These are phyloP conservation scores for Anthonomus grandis DNA, from an alignment of 1,140 invertebrate genomes.

Conservation along the genomic window DNA sequence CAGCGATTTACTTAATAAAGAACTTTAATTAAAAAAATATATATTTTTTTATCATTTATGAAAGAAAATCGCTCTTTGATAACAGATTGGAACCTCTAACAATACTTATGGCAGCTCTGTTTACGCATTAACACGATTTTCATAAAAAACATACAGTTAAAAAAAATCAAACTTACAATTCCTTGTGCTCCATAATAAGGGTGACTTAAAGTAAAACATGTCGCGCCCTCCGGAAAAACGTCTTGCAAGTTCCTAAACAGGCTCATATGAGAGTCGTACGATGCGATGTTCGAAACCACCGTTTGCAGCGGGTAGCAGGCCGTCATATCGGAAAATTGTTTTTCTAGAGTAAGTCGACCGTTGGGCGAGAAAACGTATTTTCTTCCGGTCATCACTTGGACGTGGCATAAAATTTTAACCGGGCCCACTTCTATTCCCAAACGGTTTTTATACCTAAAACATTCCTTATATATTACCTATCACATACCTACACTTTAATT, in stretches of 20 bases:
- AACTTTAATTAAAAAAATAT: too few relatives aligned
- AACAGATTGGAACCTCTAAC: too few relatives aligned
- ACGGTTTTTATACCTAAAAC: slow-evolving; percentile 59
- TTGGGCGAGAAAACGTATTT: slow-evolving; percentile 56
- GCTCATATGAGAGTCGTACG: slow-evolving; percentile 46
- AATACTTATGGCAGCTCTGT: too few relatives aligned
- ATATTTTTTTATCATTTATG: too few relatives aligned
- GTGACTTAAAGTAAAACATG: slow-evolving; percentile 73
- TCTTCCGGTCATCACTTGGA: slow-evolving; percentile 65
- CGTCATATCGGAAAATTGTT: slow-evolving; percentile 60
- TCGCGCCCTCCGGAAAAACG: slow-evolving; percentile 63
- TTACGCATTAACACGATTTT: too few relatives aligned
- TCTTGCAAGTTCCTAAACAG: slow-evolving; percentile 57
- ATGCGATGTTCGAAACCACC: slow-evolving; percentile 59
- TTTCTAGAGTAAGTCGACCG: slow-evolving; percentile 63
- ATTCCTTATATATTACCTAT: slow-evolving; percentile 1
- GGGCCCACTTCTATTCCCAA: slow-evolving; percentile 74
- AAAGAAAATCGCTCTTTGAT: too few relatives aligned
- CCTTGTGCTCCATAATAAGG: slow-evolving; percentile 78
- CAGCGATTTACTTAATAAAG: too few relatives aligned
- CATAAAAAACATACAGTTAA: too few relatives aligned
- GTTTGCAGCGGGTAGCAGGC: slow-evolving; percentile 68
- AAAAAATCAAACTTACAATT: slow-evolving; percentile 55
- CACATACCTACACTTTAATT: slow-evolving; percentile 4
- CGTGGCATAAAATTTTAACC: slow-evolving; percentile 68